Conservation (phyloP, 2,113 vertebrate species). For the Tetrax tetrax region DNA sequence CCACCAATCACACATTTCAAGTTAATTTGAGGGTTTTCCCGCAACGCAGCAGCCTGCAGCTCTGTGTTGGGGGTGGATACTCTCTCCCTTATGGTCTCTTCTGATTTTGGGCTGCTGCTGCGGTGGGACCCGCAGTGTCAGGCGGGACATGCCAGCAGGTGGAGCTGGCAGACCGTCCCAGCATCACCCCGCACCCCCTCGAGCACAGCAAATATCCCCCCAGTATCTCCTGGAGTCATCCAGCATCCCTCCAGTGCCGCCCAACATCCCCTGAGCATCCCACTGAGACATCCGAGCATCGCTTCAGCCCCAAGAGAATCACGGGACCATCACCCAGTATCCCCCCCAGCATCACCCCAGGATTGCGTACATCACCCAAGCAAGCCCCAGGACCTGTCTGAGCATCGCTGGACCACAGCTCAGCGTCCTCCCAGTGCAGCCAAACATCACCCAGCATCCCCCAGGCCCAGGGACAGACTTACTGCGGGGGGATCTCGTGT, state of each 20-base stretch:
- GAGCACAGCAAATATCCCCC: not conserved
- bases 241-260: not conserved
- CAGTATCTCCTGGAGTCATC: not conserved
- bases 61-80: not conserved
- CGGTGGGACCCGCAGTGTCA: rapidly evolving
- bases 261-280: not conserved
- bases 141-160: slow-evolving; percentile 18
- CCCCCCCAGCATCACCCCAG: not conserved
- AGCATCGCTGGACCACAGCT: not conserved
- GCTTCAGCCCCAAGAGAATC: not conserved
- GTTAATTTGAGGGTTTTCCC: not conserved
- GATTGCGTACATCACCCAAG: not conserved
- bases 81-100: not conserved
- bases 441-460: too few relatives aligned
- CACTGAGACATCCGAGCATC: not conserved
- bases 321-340: not conserved
- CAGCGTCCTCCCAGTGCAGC: not conserved
- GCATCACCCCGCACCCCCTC: too few relatives aligned
- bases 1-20: too few relatives aligned
- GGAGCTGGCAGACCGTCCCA: slow-evolving; percentile 32
- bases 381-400: not conserved
- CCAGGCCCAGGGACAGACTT: too few relatives aligned
- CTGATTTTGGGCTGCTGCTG: not conserved
- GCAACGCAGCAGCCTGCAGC: not conserved
- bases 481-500: not conserved